Conservation (phyloP, 2,113 vertebrate species). For the Lasiurus borealis region DNA sequence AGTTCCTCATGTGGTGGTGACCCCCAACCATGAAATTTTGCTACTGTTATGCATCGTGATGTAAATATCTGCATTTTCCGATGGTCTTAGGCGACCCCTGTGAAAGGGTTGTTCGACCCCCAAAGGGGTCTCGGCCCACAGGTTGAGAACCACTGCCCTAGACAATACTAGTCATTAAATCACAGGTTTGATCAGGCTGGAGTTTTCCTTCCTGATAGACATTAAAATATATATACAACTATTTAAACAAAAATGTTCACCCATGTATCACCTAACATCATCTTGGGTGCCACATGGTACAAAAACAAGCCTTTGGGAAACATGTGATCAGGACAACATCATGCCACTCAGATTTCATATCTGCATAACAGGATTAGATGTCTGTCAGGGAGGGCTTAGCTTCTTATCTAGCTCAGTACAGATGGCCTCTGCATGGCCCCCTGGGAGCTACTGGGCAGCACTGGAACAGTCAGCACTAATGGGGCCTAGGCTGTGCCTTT, state of each 20-base stretch:
- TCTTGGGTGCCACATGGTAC: not conserved
- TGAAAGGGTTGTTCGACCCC: no score
- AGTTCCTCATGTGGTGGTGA: no score
- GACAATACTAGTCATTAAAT: not conserved
- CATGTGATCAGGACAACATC: not conserved
- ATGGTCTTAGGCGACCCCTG: no score
- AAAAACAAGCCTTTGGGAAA: constrained; percentile 58
- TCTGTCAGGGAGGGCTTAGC: constrained; percentile 57
- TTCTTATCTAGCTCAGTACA: constrained; percentile 73
- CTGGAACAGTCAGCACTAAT: not conserved
- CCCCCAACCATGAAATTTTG: no score
- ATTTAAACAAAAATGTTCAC: constrained; percentile 37
- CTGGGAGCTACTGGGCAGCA: not conserved
- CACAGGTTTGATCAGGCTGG: not conserved
- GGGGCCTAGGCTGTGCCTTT: not conserved
- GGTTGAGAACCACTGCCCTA: no score
- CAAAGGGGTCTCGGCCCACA: no score
- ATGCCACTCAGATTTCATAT: constrained; percentile 34
- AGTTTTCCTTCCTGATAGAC: not conserved
- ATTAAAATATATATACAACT: constrained; percentile 23
- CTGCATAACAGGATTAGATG: constrained; percentile 76
- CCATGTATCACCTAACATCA: not conserved
- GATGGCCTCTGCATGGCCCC: constrained; percentile 42
- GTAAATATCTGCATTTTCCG: no score
- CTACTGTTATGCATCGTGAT: no score